These are phyloP conservation scores for Shinisaurus crocodilurus DNA, from an alignment of 2,113 vertebrate genomes.

Conservation along the genomic window DNA sequence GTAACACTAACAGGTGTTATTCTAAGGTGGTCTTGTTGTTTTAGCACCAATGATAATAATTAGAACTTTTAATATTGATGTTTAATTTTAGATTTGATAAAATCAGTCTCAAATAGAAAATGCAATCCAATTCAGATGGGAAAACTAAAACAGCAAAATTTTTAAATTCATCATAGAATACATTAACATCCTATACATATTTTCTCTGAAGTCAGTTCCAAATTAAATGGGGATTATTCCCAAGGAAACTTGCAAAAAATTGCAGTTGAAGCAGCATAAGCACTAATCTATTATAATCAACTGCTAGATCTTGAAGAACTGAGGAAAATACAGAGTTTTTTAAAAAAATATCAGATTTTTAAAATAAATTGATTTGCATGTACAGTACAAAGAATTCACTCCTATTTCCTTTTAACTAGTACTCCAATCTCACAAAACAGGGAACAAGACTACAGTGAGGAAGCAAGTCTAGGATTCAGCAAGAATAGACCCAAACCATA, in stretches of 20 bases:
- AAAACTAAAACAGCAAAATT: not conserved
- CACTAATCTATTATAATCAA: not conserved
- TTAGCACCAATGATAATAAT: not conserved
- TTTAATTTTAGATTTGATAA: conserved; percentile 1
- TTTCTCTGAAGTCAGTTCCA: not conserved
- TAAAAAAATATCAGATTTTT: too few species aligned
- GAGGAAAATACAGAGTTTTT: not conserved
- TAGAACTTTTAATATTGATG: not conserved
- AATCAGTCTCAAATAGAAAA: not conserved
- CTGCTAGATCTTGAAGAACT: not conserved
- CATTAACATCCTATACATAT: not conserved
- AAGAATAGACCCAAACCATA: not conserved
- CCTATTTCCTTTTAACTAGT: not conserved
- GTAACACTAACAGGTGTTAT: not conserved
- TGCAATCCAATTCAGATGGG: not conserved
- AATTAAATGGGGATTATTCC: not conserved
- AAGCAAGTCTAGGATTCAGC: not conserved
- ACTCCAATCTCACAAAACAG: not conserved
- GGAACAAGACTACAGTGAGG: not conserved
- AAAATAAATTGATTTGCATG: too few species aligned
- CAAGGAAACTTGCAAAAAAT: not conserved
- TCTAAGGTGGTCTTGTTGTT: not conserved
- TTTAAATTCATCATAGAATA: not conserved
- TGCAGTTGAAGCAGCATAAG: not conserved
- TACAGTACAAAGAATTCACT: not conserved